Percentiles rank a stretch among this genome's conserved stretches.
Conservation (phyloP, 2,888 invertebrate genomes). For the Helobdella robusta region DNA sequence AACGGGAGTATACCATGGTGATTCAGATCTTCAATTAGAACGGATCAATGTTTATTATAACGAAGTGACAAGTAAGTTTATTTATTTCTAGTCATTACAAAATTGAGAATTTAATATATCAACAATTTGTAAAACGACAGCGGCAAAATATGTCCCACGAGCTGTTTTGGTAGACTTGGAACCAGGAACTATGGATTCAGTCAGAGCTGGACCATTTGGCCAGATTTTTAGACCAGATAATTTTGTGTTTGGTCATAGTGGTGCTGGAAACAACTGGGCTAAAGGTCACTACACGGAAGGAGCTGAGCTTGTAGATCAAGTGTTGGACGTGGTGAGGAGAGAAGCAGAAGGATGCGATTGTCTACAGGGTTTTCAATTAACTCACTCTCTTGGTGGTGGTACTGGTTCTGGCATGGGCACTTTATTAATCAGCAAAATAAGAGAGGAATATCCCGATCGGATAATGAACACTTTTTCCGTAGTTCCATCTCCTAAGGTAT, state of each 20-base stretch:
- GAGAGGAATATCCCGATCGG: slow-evolving; percentile 77
- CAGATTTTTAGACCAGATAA: slow-evolving; percentile 90
- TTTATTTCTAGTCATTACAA: background rate
- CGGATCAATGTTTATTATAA: slow-evolving; percentile 71
- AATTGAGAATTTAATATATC: background rate
- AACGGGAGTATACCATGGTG: slow-evolving; percentile 40
- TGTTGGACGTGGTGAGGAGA: slow-evolving; percentile 46
- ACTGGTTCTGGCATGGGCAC: slow-evolving; percentile 82
- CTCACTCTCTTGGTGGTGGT: slow-evolving; percentile 70
- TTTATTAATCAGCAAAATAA: slow-evolving; percentile 83
- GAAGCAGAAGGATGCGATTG: slow-evolving; percentile 52
- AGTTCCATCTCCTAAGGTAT: slow-evolving; percentile 68
- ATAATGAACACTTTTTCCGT: slow-evolving; percentile 97
- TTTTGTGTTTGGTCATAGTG: slow-evolving; percentile 66
- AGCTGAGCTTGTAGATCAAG: slow-evolving; percentile 45
- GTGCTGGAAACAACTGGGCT: slow-evolving; percentile 74
- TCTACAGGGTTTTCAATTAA: slow-evolving; percentile 55
- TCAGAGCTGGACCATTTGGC: slow-evolving; percentile 83
- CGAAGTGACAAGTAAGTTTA: slow-evolving; percentile 56
- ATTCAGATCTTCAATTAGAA: slow-evolving; percentile 36
- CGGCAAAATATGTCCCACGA: slow-evolving; percentile 82
- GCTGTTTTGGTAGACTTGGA: slow-evolving; percentile 87
- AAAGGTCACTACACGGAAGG: slow-evolving; percentile 62
- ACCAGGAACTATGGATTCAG: slow-evolving; percentile 95
- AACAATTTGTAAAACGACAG: slow-evolving; percentile 25